Evolutionary conservation across 2,888 invertebrate genomes (phyloP), one percentile per base, ranked within the genome.

Genomic region (Limnephilus lunatus): DNA sequence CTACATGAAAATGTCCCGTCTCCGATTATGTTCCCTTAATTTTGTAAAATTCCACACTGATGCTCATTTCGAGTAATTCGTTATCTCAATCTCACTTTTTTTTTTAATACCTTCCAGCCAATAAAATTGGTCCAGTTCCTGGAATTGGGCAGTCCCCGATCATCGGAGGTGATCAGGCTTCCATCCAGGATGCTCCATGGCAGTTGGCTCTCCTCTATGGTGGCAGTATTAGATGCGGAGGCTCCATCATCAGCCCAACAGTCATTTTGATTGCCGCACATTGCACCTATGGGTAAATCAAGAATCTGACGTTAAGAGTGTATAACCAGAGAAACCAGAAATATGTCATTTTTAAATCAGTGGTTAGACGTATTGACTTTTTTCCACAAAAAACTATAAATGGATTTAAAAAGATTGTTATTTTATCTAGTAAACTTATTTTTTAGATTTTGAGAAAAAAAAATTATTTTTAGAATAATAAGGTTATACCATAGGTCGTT

Each of bases 121-220:
- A 19, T 19, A 35, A 83, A 39, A 19, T 91, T 30, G 80, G 86
- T 2, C 85, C 39, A 86, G 48, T 91, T 19, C 91, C 80, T 31
- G 39, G 85, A 19, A 30, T 91, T 19, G 88, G 88, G 80, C 80
- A 80, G 5, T 19, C 80, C 15, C 88, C 88, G 11, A 95, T 96
- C 93, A 95, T 96, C 1, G 96, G 96, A 94, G 96, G 96, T 12
- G 95, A 94, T 93, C 94, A 94, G 94, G 95, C 95, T 48, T 95
- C 95, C 93, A 96, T 96, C 91, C 94, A 94, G 5, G 94, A 95
- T 85, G 94, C 96, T 19, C 96, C 96, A 4, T 96, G 96, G 94
- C 96, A 96, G 93, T 96, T 95, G 1, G 94, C 95, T 11, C 83
- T 83, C 25, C 83, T 83, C 35, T 83, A 83, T 12, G 35, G 35